phyloP scores from a whole-genome alignment of 2,888 invertebrate species.

The Leptinotarsa peninsularis region DNA sequence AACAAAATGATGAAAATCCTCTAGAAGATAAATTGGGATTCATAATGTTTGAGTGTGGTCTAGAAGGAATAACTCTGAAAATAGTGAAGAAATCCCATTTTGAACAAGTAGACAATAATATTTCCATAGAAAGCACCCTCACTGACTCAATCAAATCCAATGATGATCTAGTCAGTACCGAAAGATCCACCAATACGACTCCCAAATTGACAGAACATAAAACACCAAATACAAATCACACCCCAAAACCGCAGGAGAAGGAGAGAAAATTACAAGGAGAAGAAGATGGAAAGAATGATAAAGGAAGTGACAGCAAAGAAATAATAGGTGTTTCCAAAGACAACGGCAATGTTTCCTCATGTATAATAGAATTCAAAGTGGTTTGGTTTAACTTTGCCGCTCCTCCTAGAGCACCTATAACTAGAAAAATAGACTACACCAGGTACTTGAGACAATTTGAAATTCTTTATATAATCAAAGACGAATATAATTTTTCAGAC shows the following conservation, averaged over 20 bases:
- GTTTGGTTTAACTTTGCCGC: constrained; percentile 99
- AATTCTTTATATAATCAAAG: not conserved
- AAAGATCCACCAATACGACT: constrained; percentile 50
- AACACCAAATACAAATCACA: constrained; percentile 20
- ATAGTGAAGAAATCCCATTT: constrained; percentile 81
- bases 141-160: constrained; percentile 47
- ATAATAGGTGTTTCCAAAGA: constrained; percentile 67
- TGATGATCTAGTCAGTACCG: constrained; percentile 45
- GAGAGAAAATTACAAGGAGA: constrained; percentile 44
- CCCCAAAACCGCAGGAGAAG: constrained; percentile 31
- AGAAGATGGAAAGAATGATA: constrained; percentile 38
- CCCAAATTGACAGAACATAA: constrained; percentile 48
- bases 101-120: constrained; percentile 69
- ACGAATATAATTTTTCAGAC: constrained; percentile 65
- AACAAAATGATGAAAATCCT: constrained; percentile 62
- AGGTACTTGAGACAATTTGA: constrained; percentile 68
- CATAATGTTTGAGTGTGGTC: constrained; percentile 96
- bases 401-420: constrained; percentile 93
- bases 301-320: constrained; percentile 51
- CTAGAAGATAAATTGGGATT: constrained; percentile 81
- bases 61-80: constrained; percentile 90
- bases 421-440: constrained; percentile 93
- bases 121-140: constrained; percentile 42
- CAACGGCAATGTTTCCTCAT: constrained; percentile 85
- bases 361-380: constrained; percentile 87